Base-by-base conservation (phyloP, 1,140 invertebrate species). In the Camponotus floridanus region DNA sequence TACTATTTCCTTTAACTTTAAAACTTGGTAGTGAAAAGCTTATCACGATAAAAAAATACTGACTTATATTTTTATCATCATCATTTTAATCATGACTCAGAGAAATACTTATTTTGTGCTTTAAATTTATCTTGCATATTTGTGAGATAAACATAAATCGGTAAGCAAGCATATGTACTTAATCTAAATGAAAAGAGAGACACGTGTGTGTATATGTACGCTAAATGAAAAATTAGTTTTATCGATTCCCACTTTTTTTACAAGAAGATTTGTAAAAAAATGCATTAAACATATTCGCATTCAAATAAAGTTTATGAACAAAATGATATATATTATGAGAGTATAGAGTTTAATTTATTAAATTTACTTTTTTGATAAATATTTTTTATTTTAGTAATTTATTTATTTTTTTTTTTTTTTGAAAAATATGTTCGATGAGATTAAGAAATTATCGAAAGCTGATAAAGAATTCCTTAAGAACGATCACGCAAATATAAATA, bases 21-120 rank as follows among this genome's bases (percentile, higher is more conserved):
- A 48, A 79, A 67, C 4, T 5, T 8, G 3, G 0, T 5, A 31
- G 0, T 9, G 13, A 36, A 80, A 36, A 51, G 15, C 8, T 55
- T 33, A 67, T 55, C 33, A 26, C 21, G n/a, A 80, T n/a, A 51
- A n/a, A n/a, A 5, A 45, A 68, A 68, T 33, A 70, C 13, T 26
- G 18, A 36, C 21, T 18, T 39, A 8, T 51, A 51, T 51, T 36
- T 55, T 39, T 45, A 48, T 57, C 64, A n/a, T 39, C 33, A 21
- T 45, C 31, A 3, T 5, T 55, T 80, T 80, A 80, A 80, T 68
- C 64, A 55, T 76, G 21, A 76, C 39, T 62, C 59, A 62, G 33
- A 3, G 45, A 39, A 45, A 76, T 64, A 15, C 36, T 79, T 79
- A 31, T 67, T 26, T 55, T 39, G 39, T 3, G 26, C 31, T 68